Conservation (phyloP, 2,888 invertebrate genomes). For the Cosmia trapezina region DNA sequence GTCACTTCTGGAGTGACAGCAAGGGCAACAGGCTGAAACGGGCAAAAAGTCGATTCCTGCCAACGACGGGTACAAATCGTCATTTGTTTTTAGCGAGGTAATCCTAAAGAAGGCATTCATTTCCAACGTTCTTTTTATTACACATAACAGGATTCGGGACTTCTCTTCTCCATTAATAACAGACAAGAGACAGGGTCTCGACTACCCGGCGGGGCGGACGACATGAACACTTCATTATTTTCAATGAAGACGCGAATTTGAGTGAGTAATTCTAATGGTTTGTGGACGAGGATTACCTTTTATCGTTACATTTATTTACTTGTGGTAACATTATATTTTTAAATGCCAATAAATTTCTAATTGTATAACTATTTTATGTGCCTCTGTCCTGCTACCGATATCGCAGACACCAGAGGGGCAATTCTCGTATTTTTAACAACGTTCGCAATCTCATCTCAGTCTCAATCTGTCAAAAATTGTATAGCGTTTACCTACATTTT, state of each 20-base stretch:
- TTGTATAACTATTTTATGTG: neutral
- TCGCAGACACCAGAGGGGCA: neutral
- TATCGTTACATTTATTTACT: neutral
- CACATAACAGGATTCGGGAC: constrained; percentile 58
- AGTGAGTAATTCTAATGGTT: neutral
- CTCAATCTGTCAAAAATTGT: no score
- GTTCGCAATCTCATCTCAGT: no score
- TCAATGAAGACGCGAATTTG: constrained; percentile 54
- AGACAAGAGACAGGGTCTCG: constrained; percentile 68
- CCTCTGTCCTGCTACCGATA: neutral
- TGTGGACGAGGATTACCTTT: neutral
- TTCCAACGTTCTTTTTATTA: constrained; percentile 78
- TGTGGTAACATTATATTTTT: neutral
- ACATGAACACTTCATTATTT: constrained; percentile 77
- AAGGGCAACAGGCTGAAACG: constrained; percentile 6
- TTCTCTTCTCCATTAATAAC: constrained; percentile 75
- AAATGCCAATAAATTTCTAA: neutral
- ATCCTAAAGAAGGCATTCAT: constrained; percentile 74
- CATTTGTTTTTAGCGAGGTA: constrained; percentile 67
- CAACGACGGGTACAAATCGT: constrained; percentile 72
- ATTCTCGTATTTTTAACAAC: no score
- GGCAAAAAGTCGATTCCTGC: constrained; percentile 42
- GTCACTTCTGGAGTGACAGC: neutral
- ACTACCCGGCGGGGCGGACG: constrained; percentile 69
- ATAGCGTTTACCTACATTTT: no score